A percentile compares a stretch with the other conserved stretches of the same genome.
Evolutionary conservation across 2,888 invertebrate species (phyloP).

Genomic region (Drosophila neotestacea): DNA sequence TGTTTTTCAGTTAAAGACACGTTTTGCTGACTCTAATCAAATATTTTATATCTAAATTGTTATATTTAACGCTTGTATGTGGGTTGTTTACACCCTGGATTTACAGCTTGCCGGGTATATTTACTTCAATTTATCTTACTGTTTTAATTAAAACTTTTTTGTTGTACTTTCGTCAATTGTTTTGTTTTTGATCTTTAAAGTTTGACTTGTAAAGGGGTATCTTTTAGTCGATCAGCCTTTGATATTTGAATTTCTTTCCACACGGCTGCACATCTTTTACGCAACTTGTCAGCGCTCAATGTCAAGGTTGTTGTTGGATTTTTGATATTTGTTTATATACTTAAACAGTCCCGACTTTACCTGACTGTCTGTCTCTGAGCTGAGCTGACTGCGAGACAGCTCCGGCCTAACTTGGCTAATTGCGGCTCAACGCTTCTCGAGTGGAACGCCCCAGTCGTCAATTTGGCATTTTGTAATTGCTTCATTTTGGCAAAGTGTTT

Average conservation of each 20-base stretch:
- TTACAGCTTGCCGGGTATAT: background rate
- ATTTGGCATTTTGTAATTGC: constrained; percentile 72
- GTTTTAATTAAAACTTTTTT: background rate
- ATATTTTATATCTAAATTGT: constrained; percentile 29
- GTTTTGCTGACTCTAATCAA: constrained; percentile 45
- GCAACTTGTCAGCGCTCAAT: constrained; percentile 63
- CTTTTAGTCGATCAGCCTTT: too few species aligned
- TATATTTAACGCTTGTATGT: constrained; percentile 24
- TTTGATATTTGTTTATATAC: constrained; percentile 45
- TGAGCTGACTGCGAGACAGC: constrained; percentile 29
- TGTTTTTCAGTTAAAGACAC: constrained; percentile 43
- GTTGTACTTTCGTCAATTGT: too few species aligned
- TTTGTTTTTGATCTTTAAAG: too few species aligned
- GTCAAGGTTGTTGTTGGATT: constrained; percentile 68
- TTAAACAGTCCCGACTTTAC: constrained; percentile 29
- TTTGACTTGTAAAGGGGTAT: too few species aligned
- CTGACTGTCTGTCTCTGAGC: constrained; percentile 17
- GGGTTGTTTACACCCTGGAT: constrained; percentile 26
- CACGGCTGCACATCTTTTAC: constrained; percentile 65
- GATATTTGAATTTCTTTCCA: constrained; percentile 43
- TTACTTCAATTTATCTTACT: background rate
- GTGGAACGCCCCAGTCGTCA: constrained; percentile 66
- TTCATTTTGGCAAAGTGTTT: constrained; percentile 55
- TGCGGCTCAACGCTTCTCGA: constrained; percentile 67
- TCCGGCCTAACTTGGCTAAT: constrained; percentile 50